These are phyloP conservation scores for Odontocolon sp. DNA, from an alignment of 2,888 invertebrate genomes.

Conservation along the genomic window DNA sequence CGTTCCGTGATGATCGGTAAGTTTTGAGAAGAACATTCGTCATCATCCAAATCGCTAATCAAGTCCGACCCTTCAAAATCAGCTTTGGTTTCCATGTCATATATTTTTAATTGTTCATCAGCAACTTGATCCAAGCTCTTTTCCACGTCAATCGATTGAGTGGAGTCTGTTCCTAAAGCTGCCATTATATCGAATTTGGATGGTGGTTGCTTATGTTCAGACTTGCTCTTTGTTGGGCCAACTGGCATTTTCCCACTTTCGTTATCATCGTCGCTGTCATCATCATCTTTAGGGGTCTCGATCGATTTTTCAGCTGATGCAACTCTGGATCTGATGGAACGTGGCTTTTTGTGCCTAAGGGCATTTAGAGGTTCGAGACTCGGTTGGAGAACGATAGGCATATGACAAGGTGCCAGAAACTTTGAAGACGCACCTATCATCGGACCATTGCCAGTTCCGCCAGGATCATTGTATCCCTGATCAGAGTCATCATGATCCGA, in stretches of 20 bases:
- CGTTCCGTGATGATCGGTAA: neutral
- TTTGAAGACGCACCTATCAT: constrained; percentile 65
- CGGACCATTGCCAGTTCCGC: constrained; percentile 64
- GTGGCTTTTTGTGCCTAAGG: constrained; percentile 64
- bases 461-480: constrained; percentile 66
- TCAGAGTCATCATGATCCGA: constrained; percentile 67
- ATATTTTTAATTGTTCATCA: neutral
- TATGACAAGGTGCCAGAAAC: constrained; percentile 74
- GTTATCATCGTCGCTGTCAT: constrained; percentile 51
- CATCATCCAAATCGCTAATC: neutral
- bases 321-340: constrained; percentile 63
- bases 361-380: constrained; percentile 75
- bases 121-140: neutral
- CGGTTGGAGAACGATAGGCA: constrained; percentile 70
- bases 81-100: neutral
- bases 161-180: neutral
- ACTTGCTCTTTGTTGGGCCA: constrained; percentile 5
- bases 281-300: constrained; percentile 52
- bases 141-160: neutral
- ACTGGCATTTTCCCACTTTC: constrained; percentile 32
- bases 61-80: neutral
- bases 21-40: no score
- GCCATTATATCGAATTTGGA: neutral
- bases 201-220: neutral
- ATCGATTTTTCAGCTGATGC: constrained; percentile 61